Evolutionary conservation across 2,113 vertebrate genomes (phyloP), one percentile per base, ranked within the genome.

Genomic region (Gorsachius goisagi): DNA sequence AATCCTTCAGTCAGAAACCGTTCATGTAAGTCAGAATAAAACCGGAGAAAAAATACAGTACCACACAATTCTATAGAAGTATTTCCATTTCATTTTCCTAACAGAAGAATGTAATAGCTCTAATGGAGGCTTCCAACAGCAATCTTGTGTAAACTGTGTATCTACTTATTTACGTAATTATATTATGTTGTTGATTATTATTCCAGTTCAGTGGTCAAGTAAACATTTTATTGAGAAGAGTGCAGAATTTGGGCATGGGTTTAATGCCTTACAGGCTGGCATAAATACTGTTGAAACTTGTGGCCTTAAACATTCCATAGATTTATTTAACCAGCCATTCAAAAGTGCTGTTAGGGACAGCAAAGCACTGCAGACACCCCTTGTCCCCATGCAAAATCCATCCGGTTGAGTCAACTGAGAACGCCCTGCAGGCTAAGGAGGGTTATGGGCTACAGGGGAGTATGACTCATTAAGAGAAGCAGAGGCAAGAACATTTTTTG

Each of bases 1-100:
- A 97, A 96, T 96, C 88, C 89, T 96, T 96, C 28, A 15, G 83
- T 94, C 94, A 91, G 83, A 84, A 96, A 85, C 80, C 2, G 0
- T 88, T 95, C 92, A 73, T 81, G 86, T 94, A 97, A 95, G 85
- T 85, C 91, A 82, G 89, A 84, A 84, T 69, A 97, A n/a, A 45
- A 84, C 62, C 83, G 90, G 53, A 94, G 62, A 85, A 89, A 95
- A 88, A 71, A 85, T 49, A 90, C 21, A 30, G 63, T 72, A 78
- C 69, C 59, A 73, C 63, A 76, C 32, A 88, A 72, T 84, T 69
- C 77, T 86, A 64, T 17, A 90, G 67, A 77, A 84, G 33, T 80
- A 92, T 66, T 94, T 87, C 53, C 53, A 91, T 84, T 88, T 95
- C 41, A 76, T 94, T 97, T 96, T 87, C 84, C 47, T 77, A 87